Evolutionary conservation across 1,140 invertebrate genomes (phyloP).

Genomic region (Phthorimaea operculella): DNA sequence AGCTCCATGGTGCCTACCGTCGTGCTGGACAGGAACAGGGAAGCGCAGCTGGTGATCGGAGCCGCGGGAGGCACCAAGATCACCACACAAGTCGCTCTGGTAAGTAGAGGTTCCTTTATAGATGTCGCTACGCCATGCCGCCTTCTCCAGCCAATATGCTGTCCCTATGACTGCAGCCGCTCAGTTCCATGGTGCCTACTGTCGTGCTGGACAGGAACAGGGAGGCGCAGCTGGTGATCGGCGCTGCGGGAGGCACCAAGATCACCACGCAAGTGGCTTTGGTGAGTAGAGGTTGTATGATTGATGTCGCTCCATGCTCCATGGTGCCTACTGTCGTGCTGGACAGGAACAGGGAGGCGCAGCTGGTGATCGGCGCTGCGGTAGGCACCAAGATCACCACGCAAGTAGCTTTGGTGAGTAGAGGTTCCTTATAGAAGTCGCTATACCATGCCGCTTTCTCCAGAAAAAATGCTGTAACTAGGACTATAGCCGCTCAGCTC

Average conservation of each 20-base stretch:
- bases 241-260: too few relatives aligned
- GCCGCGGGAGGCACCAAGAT: conserved; percentile 92
- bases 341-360: conserved; percentile 72
- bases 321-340: conserved; percentile 88
- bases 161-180: too few relatives aligned
- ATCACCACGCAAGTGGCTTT: too few relatives aligned
- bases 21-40: conserved; percentile 73
- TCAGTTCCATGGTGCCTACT: too few relatives aligned
- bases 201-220: too few relatives aligned
- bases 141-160: too few relatives aligned
- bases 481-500: conserved; percentile 89
- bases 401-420: conserved; percentile 76
- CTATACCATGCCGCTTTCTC: conserved; percentile 83
- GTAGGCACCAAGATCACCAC: conserved; percentile 93
- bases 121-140: conserved; percentile 82
- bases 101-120: too few relatives aligned
- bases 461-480: conserved; percentile 81
- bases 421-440: too few relatives aligned
- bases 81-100: conserved; percentile 81
- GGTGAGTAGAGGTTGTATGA: too few relatives aligned
- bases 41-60: conserved; percentile 79
- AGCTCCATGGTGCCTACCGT: conserved; percentile 93
- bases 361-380: conserved; percentile 83
- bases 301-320: too few relatives aligned
- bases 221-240: too few relatives aligned